Evolutionary conservation across 2,797 vertebrate species (phyloP), one percentile per base, ranked within the genome.

Genomic region (Acipenser transmontanus): DNA sequence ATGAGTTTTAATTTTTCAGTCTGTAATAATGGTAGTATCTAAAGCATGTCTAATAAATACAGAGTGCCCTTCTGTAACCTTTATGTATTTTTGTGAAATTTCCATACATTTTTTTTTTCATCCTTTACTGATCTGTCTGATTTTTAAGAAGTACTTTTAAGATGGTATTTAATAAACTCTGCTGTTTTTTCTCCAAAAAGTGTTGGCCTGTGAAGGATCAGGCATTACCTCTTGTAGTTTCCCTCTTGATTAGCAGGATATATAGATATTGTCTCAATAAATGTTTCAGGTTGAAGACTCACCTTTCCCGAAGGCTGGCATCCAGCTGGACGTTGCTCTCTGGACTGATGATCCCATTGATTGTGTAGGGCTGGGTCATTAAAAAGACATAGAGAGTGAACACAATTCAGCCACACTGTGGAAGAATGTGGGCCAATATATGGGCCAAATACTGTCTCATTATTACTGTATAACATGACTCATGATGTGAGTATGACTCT

Each of bases 121-220:
- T 82, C 73, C 69, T n/a, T 54, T 78, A 77, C 78, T 82, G 77
- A 88, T 88, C 76, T 81, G 74, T 81, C 77, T 77, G 81, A 87
- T 80, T 80, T 34, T 78, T 62, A 77, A 82, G 1, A 62, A 76
- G 78, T 80, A 71, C 82, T 88, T 90, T 87, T 86, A 82, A 88
- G 82, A 85, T 84, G 84, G 86, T 91, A 91, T 89, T 91, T 87
- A 92, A 91, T 92, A 91, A 89, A 90, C 47, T 84, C 87, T 87
- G 83, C 83, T 77, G 80, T 88, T 89, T 54, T 54, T 54, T 54
- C n/a, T 54, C 34, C 34, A 4, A 34, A 34, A 34, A 34, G 34
- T 34, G 34, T 34, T 34, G 34, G 34, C 34, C 34, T 34, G 34
- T 4, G 34, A 34, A 34, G 34, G 34, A 34, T 34, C 34, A 34